Evolutionary conservation across 2,113 vertebrate species (phyloP).

Genomic region (Scortum barcoo): DNA sequence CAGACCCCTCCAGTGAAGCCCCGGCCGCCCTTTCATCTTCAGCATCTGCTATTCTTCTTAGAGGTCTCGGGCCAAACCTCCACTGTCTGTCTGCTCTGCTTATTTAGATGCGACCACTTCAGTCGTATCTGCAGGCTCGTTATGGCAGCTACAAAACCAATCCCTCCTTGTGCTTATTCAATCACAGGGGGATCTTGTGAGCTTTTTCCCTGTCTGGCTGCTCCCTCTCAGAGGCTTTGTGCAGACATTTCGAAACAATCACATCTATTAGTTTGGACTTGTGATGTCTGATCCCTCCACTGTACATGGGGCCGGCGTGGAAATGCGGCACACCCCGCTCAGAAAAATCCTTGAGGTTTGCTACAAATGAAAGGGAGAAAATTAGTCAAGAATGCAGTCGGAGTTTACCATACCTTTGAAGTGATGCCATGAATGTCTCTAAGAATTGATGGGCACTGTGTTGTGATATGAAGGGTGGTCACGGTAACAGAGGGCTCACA

Average conservation of each 20-base stretch:
- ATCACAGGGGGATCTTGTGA: conserved; percentile 71
- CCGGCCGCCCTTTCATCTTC: conserved; percentile 66
- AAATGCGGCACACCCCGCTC: conserved; percentile 49
- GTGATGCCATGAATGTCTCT: conserved; percentile 23
- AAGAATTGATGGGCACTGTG: not conserved
- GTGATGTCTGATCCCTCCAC: conserved; percentile 77
- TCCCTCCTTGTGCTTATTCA: conserved; percentile 72
- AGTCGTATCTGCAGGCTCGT: conserved; percentile 74
- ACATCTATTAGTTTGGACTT: conserved; percentile 76
- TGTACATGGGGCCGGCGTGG: conserved; percentile 50
- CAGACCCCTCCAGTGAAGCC: conserved; percentile 60
- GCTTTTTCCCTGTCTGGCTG: conserved; percentile 70
- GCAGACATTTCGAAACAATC: conserved; percentile 75
- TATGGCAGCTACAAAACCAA: conserved; percentile 61
- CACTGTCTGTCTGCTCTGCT: conserved; percentile 64
- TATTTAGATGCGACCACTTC: conserved; percentile 72
- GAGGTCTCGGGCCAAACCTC: conserved; percentile 52
- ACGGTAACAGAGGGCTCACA: conserved; percentile 13
- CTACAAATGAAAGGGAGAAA: conserved; percentile 10
- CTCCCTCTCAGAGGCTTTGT: conserved; percentile 68
- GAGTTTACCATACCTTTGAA: conserved; percentile 39
- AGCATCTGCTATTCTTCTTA: conserved; percentile 73
- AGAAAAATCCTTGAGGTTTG: conserved; percentile 55
- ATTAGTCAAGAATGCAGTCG: conserved; percentile 28
- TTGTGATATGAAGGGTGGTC: conserved; percentile 6